Base-by-base conservation (phyloP, 1,140 invertebrate genomes). In the roundworm (Caenorhabditis elegans) region DNA sequence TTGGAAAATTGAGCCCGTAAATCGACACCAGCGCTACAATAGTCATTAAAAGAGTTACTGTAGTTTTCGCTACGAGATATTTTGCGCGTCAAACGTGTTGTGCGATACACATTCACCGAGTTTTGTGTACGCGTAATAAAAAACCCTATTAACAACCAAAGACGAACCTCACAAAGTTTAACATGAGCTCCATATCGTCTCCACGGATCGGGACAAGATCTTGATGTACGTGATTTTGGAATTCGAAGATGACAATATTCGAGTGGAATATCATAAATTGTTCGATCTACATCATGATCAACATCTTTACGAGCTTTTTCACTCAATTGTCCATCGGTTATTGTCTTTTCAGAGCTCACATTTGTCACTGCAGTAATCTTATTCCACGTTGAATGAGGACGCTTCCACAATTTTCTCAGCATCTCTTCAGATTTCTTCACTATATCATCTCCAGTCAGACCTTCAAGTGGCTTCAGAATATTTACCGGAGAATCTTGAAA, bases 121-220 rank as follows among this genome's bases (percentile, higher is more conserved):
- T n/a, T n/a, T n/a, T n/a, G n/a, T n/a, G n/a, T n/a, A 43, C 5
- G 39, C 39, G 15, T 8, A 5, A 43, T 43, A 43, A 43, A 43
- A 8, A 43, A 43, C n/a, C n/a, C n/a, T n/a, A 43, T 43, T 5
- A 15, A 43, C 39, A 43, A 22, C 5, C n/a, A 70, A 4, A 31
- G n/a, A 3, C 15, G 26, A 5, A 70, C 60, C 43, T 70, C 60
- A 39, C 60, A 70, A 13, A 70, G 26, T 22, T 70, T 70, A 10
- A 70, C 60, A 70, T 70, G 60, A 17, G 60, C 60, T 22, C 60
- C 60, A 28, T 70, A 34, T 24, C 34, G 36, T 43, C 60, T 70
- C 60, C 60, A 70, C 17, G 60, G 60, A 70, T 70, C 60, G 3
- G 60, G 60, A 70, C 60, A 70, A 10, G 60, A 70, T 39, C 60